Base-by-base conservation (phyloP, 2,797 vertebrate species). In the Poeciliopsis infans region DNA sequence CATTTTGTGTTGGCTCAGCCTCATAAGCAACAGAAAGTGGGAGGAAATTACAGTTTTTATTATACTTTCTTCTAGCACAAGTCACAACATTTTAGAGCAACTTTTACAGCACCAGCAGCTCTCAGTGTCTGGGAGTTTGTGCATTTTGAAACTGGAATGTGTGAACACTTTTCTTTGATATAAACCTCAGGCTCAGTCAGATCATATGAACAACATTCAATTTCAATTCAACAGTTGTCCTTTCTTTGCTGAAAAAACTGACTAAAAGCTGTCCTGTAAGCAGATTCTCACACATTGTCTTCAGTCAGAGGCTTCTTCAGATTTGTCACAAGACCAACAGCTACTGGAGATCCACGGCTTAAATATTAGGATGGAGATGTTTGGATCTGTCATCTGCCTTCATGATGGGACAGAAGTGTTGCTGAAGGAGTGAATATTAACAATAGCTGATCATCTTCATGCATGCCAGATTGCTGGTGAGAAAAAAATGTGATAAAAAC, bases 391-490 rank as follows among this genome's bases (percentile, higher is more conserved):
- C 31, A 13, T 11, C 11, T 28, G 16, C 12, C 71, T 15, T 69
- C 25, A 71, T 5, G n/a, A 16, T 33, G 74, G 36, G 20, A 33
- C 33, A 71, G 13, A 57, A 59, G 53, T 36, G 47, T 36, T 20
- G 7, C 13, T 59, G 13, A 69, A 64, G 18, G 46, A 36, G 1
- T 20, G 51, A 66, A 36, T n/a, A 69, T 61, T 13, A 61, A 47
- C 25, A 31, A 31, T 1, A 41, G 47, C n/a, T 46, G 51, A 8
- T 7, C 23, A 57, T 77, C 28, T 47, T 41, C 18, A 70, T 72
- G 49, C 69, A 10, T 64, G 79, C 46, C 70, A 76, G 81, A 64
- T 33, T 69, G 73, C 36, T 33, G 69, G 74, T 75, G 76, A 28
- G 53, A 43, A 72, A 74, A 41, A 45, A 41, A 20, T 41, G 77